Evolutionary conservation across 2,797 vertebrate species (phyloP).

Genomic region (Selene dorsalis): DNA sequence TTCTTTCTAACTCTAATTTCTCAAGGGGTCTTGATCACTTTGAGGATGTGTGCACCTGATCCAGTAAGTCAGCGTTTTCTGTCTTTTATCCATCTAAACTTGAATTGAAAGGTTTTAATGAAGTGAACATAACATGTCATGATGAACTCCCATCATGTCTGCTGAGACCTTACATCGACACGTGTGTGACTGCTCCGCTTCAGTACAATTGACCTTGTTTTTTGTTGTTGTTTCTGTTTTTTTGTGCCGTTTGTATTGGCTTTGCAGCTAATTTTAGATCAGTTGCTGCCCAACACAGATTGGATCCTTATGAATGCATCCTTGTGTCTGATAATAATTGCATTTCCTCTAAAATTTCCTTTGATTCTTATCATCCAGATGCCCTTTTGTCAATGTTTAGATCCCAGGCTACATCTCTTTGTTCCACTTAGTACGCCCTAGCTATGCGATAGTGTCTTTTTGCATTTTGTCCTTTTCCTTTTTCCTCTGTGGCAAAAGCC

Average conservation of each 20-base stretch:
- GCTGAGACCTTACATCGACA: slow-evolving; percentile 36
- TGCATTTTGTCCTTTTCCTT: slow-evolving; percentile 72
- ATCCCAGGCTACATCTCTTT: slow-evolving; percentile 78
- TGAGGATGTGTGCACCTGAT: slow-evolving; percentile 64
- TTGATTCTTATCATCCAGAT: slow-evolving; percentile 83
- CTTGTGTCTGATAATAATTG: slow-evolving; percentile 75
- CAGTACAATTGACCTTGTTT: slow-evolving; percentile 55
- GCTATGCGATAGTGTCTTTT: slow-evolving; percentile 77
- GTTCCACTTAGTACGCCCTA: slow-evolving; percentile 74
- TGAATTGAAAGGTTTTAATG: slow-evolving; percentile 73
- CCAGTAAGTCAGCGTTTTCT: slow-evolving; percentile 74
- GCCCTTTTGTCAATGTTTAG: slow-evolving; percentile 80
- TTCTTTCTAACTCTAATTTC: slow-evolving; percentile 76
- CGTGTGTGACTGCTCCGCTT: slow-evolving; percentile 8
- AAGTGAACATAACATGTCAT: slow-evolving; percentile 59
- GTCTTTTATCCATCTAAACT: slow-evolving; percentile 72
- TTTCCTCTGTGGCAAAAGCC: slow-evolving; percentile 80
- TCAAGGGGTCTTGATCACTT: slow-evolving; percentile 68
- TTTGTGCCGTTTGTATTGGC: slow-evolving; percentile 25
- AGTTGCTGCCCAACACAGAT: slow-evolving; percentile 53
- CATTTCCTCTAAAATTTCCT: slow-evolving; percentile 77
- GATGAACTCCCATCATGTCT: slow-evolving; percentile 57
- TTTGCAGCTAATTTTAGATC: slow-evolving; percentile 58
- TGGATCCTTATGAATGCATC: slow-evolving; percentile 60
- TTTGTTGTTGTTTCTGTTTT: slow-evolving; percentile 10